Evolutionary conservation across 2,888 invertebrate species (phyloP).

Genomic region (Pristionchus mayeri): DNA sequence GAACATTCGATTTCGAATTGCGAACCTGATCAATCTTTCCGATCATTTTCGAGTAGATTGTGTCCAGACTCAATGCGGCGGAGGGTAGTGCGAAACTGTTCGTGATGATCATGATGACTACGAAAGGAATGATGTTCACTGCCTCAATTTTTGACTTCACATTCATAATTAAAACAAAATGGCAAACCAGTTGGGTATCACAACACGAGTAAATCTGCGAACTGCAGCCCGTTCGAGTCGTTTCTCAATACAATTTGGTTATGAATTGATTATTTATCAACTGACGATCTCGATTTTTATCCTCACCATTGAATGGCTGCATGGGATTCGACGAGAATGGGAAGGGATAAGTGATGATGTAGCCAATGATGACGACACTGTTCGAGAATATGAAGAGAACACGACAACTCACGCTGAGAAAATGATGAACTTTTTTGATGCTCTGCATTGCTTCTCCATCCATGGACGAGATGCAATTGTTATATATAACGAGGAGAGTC

Average conservation of each 20-base stretch:
- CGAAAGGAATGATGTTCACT: background rate
- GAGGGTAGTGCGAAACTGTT: constrained; percentile 5
- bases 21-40: constrained; percentile 15
- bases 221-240: constrained; percentile 11
- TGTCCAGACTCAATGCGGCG: background rate
- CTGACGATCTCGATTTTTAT: too few species aligned
- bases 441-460: too few species aligned
- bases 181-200: background rate
- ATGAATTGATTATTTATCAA: background rate
- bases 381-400: constrained; percentile 13
- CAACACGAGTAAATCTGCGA: background rate
- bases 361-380: background rate
- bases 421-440: too few species aligned
- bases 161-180: background rate
- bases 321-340: background rate
- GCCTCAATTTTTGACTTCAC: background rate
- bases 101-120: background rate
- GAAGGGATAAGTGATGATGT: constrained; percentile 23
- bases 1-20: too few species aligned
- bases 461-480: too few species aligned
- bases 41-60: constrained; percentile 22
- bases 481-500: background rate
- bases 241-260: background rate
- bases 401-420: constrained; percentile 1
- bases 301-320: constrained; percentile 15